phyloP scores from a whole-genome alignment of 2,888 invertebrate species.

The Pseudolycoriella hygida region DNA sequence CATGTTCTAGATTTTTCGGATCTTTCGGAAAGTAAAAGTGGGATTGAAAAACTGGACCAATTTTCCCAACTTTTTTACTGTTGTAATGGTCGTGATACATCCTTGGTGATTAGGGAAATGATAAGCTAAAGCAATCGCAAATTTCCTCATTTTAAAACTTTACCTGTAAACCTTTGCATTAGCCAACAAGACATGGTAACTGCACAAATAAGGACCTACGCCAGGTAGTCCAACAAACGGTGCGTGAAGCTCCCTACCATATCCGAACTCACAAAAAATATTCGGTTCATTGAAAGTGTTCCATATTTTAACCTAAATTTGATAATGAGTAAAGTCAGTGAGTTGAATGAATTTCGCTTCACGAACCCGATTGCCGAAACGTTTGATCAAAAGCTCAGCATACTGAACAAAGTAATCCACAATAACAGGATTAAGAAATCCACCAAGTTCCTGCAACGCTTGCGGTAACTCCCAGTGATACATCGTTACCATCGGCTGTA shows the following conservation, averaged over 20 bases:
- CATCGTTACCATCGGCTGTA: not conserved
- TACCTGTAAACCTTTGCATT: conserved; percentile 33
- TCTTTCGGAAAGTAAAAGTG: not conserved
- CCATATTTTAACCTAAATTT: conserved; percentile 29
- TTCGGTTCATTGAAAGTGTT: conserved; percentile 40
- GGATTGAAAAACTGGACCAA: not conserved
- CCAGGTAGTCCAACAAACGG: conserved; percentile 26
- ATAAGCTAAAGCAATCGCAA: too few relatives aligned
- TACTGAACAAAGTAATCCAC: not conserved
- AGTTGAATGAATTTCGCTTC: not conserved
- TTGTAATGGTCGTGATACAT: conserved; percentile 11
- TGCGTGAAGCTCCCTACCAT: conserved; percentile 26
- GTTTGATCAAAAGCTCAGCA: not conserved
- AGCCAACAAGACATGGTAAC: conserved; percentile 32
- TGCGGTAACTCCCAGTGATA: not conserved
- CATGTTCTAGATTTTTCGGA: not conserved
- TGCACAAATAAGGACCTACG: conserved; percentile 32
- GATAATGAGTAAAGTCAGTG: not conserved
- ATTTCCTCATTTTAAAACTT: too few relatives aligned
- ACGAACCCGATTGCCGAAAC: not conserved
- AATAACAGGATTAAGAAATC: not conserved
- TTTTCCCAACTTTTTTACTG: conserved; percentile 9
- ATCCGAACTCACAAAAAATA: conserved; percentile 29
- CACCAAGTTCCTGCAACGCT: not conserved
- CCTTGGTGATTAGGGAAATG: too few relatives aligned